Evolutionary conservation across 2,797 vertebrate species (phyloP).

Genomic region (Melopsittacus undulatus): DNA sequence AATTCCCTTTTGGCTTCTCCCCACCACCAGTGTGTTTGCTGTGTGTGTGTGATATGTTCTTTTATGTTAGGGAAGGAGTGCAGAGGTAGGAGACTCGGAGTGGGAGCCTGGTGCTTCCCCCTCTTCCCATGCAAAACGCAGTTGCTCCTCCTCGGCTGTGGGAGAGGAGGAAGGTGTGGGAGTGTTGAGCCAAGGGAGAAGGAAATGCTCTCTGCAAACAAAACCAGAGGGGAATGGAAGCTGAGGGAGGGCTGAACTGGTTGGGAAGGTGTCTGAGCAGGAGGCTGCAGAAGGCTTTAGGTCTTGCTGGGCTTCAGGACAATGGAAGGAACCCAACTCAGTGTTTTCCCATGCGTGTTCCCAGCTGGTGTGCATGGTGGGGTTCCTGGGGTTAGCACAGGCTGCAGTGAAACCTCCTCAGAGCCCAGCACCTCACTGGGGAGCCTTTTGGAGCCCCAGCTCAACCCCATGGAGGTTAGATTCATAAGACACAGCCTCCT

Average conservation of each 20-base stretch:
- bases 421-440: neutral
- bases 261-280: neutral
- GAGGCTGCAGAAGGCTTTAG: neutral
- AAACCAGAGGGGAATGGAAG: neutral
- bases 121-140: neutral
- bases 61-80: neutral
- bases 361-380: accelerated
- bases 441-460: neutral
- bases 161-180: neutral
- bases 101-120: neutral
- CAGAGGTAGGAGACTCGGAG: neutral
- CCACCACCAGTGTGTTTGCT: neutral
- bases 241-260: neutral
- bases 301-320: neutral
- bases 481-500: accelerated
- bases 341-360: accelerated
- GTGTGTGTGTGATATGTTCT: neutral
- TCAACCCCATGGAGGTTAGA: accelerated
- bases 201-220: neutral
- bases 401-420: neutral
- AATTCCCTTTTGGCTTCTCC: neutral
- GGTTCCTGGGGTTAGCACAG: neutral
- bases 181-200: neutral
- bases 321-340: neutral
- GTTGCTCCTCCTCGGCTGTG: neutral